These are phyloP conservation scores for Melanostoma mellinum DNA, from an alignment of 2,888 invertebrate species.

Conservation along the genomic window DNA sequence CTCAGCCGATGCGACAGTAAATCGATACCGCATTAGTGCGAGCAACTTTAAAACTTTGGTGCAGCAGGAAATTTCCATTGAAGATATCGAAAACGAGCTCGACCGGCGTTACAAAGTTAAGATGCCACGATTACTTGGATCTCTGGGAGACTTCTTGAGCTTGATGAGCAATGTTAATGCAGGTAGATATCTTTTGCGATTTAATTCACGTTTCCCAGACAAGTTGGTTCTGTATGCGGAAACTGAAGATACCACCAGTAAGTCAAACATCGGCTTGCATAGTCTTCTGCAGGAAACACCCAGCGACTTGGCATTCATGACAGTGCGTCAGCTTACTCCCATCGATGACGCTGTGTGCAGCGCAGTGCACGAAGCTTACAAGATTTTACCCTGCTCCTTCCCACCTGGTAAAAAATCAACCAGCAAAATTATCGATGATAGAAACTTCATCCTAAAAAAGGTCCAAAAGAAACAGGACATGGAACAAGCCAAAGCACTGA, in stretches of 20 bases:
- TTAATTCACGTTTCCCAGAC: constrained; percentile 76
- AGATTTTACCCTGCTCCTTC: constrained; percentile 77
- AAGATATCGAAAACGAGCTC: constrained; percentile 75
- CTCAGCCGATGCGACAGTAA: neutral
- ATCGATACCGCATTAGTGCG: constrained; percentile 75
- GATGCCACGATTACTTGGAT: constrained; percentile 74
- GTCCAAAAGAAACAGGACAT: constrained; percentile 10
- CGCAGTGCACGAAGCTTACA: constrained; percentile 75
- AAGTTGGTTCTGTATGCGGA: constrained; percentile 77
- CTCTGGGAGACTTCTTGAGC: constrained; percentile 76
- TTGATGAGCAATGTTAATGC: constrained; percentile 74
- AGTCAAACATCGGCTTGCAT: constrained; percentile 74
- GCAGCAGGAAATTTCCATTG: constrained; percentile 74
- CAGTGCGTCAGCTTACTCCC: constrained; percentile 74
- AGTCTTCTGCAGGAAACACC: constrained; percentile 74
- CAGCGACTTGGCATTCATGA: constrained; percentile 76
- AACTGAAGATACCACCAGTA: constrained; percentile 68
- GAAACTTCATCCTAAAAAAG: constrained; percentile 30
- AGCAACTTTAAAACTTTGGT: constrained; percentile 74
- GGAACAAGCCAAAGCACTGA: neutral
- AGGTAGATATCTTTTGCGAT: constrained; percentile 77
- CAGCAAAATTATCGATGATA: constrained; percentile 46
- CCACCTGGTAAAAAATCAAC: constrained; percentile 38
- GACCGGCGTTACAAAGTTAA: constrained; percentile 74
- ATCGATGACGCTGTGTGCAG: constrained; percentile 76